Base-by-base conservation (phyloP, 2,113 vertebrate genomes). In the Promerops cafer region DNA sequence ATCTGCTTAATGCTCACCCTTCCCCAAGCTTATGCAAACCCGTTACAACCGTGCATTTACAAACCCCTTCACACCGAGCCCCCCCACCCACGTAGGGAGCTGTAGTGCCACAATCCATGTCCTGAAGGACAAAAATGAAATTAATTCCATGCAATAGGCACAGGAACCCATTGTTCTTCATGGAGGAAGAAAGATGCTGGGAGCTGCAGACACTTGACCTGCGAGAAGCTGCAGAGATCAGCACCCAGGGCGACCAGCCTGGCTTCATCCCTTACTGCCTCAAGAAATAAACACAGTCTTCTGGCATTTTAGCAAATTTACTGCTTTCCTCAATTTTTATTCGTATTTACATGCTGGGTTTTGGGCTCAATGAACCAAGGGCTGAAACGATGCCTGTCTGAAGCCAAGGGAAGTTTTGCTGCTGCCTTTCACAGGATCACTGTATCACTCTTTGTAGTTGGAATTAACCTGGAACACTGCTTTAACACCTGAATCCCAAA, bases 151-250 rank as follows among this genome's bases (percentile, higher is more conserved):
- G 11, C 3, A 10, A 44, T 7, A 30, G 63, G 30, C 31, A 56
- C 33, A 60, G 15, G 10, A 65, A 17, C 7, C 19, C 0, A 0
- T 24, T 40, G 19, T 7, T 74, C 39, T 45, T 40, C 50, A 19
- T 26, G 28, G 20, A 11, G 18, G 11, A 2, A 79, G 28, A 47
- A 49, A 83, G 24, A 52, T 10, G 30, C 35, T 71, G 49, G 39
- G 83, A 83, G 35, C 39, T 45, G 33, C 35, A 35, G 49, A 31
- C 5, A 19, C 20, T 16, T 39, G 65, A 79, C 26, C 52, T 9
- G 15, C 2, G 9, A 5, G 7, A 24, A 70, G 60, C 9, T 35
- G n/a, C 69, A 66, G 60, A 84, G 59, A 68, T 78, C 89, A 63
- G 47, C 0, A 1, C 16, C 28, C 45, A 57, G 28, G n/a, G n/a